Conservation (phyloP, 2,797 vertebrate species). For the Galagoides demidoff region DNA sequence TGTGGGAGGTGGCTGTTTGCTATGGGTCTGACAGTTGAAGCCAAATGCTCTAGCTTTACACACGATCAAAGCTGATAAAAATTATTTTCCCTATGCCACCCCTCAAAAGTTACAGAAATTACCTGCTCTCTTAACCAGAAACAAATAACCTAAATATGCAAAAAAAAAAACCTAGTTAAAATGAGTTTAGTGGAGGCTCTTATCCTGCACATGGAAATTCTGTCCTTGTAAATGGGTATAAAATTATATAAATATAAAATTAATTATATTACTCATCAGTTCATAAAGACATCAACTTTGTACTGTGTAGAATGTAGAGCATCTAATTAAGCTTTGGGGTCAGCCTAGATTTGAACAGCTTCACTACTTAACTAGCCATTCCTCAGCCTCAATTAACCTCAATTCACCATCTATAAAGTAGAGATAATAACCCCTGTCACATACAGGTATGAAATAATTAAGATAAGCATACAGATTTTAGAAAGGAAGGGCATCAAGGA, state of each 20-base stretch:
- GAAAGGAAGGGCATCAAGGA: neutral
- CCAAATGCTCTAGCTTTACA: neutral
- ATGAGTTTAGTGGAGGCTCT: neutral
- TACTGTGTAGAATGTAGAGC: neutral
- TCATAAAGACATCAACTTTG: neutral
- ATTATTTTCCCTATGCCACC: neutral
- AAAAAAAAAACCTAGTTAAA: neutral
- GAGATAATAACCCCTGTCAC: neutral
- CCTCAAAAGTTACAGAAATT: neutral
- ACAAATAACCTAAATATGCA: neutral
- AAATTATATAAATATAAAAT: too few species aligned
- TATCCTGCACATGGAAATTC: neutral
- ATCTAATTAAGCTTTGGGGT: neutral
- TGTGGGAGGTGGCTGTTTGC: neutral
- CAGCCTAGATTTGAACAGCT: neutral
- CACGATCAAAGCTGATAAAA: neutral
- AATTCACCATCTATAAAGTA: neutral
- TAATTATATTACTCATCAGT: neutral
- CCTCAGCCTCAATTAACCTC: neutral
- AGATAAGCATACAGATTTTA: neutral
- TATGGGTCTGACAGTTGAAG: neutral
- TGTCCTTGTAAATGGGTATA: neutral
- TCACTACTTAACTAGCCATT: neutral
- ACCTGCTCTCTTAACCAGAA: slow-evolving; percentile 10
- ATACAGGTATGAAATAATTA: neutral